These are phyloP conservation scores for Halcyon malimbica DNA, from an alignment of 2,113 vertebrate genomes.

Conservation along the genomic window DNA sequence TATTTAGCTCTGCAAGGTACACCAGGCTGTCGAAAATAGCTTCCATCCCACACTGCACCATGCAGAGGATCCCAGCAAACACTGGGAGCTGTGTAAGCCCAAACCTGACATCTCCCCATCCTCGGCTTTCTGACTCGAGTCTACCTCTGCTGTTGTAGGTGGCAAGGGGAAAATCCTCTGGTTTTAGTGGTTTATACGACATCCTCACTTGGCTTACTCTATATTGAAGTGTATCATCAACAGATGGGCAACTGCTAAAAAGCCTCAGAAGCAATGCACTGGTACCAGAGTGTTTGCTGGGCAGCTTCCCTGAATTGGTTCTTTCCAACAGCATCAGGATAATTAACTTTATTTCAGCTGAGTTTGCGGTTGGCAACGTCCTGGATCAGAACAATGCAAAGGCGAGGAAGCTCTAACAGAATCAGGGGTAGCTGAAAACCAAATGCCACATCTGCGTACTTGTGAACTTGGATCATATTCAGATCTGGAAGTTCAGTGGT, in stretches of 20 bases:
- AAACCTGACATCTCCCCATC: background rate
- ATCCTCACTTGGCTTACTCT: background rate
- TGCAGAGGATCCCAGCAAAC: background rate
- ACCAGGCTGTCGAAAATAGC: background rate
- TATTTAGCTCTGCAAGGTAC: background rate
- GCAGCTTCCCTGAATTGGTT: background rate
- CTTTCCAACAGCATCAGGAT: background rate
- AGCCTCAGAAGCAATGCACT: background rate
- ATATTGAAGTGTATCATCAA: background rate
- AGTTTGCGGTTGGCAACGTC: background rate
- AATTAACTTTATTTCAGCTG: background rate
- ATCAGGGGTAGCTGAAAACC: background rate
- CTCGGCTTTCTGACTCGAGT: background rate
- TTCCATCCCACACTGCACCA: background rate
- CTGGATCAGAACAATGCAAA: background rate
- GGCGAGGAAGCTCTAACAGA: background rate
- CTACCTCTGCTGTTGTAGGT: background rate
- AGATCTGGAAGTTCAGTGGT: background rate
- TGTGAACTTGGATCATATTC: background rate
- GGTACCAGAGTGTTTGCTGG: background rate
- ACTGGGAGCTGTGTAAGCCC: background rate
- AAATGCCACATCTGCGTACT: background rate
- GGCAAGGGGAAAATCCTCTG: background rate
- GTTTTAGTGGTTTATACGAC: background rate
- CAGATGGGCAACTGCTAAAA: background rate